Percentiles rank a stretch among this genome's conserved stretches.
Evolutionary conservation across 35 echinoderm and acorn worm genomes (phyloP).

Genomic region (Lytechinus variegatus): DNA sequence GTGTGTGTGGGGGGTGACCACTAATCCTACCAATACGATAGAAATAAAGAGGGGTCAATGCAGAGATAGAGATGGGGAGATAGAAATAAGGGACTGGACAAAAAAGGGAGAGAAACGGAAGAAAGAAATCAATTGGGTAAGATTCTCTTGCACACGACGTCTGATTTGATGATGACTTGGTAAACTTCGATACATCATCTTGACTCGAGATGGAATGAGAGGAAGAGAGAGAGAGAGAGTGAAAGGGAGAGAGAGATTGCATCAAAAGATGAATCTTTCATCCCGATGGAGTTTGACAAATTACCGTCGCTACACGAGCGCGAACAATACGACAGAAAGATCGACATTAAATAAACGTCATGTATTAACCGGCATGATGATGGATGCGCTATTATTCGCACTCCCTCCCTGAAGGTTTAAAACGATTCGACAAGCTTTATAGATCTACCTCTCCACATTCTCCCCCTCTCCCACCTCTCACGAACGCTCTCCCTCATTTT

Average conservation of each 20-base stretch:
- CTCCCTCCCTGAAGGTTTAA: conserved; percentile 25
- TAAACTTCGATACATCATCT: background rate
- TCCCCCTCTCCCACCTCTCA: background rate
- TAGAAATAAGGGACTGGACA: background rate
- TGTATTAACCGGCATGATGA: conserved; percentile 50
- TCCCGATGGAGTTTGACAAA: conserved; percentile 28
- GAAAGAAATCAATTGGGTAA: background rate
- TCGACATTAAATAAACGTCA: conserved; percentile 51
- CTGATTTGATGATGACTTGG: conserved; percentile 2
- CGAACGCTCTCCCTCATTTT: conserved; percentile 7
- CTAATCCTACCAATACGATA: too few relatives aligned
- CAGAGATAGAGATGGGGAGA: background rate
- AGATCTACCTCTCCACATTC: conserved; percentile 49
- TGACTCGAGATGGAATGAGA: background rate
- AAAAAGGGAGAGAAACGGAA: background rate
- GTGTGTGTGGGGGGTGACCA: too few relatives aligned
- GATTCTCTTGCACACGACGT: background rate
- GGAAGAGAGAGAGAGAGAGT: background rate
- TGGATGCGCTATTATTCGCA: conserved; percentile 54
- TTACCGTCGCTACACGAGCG: conserved; percentile 35
- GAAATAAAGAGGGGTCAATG: background rate
- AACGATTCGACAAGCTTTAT: conserved; percentile 65
- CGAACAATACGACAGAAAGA: conserved; percentile 26
- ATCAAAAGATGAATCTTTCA: conserved; percentile 24
- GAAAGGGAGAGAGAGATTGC: background rate